Conservation (phyloP, 92 coral and sea anemone species). For the Blastomussa wellsi region DNA sequence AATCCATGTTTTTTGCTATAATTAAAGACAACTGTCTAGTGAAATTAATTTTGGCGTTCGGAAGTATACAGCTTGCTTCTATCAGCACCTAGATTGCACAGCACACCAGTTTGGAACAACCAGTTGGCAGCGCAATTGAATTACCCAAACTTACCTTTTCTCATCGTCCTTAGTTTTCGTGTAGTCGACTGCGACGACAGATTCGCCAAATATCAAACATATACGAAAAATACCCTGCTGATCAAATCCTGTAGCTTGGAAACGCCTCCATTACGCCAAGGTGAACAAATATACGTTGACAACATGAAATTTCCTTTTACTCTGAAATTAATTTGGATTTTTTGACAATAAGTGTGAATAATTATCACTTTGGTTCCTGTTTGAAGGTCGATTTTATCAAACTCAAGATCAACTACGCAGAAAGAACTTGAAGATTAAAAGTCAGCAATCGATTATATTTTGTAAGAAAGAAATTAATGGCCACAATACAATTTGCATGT, state of each 20-base stretch:
- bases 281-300: conserved; percentile 10
- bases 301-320: conserved; percentile 3
- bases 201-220: conserved; percentile 7
- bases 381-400: background rate
- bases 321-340: conserved; percentile 8
- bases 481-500: conserved; percentile 6
- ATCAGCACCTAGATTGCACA: background rate
- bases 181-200: background rate
- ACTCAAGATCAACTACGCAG: background rate
- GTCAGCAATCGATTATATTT: conserved; percentile 13
- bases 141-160: conserved; percentile 16
- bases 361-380: conserved; percentile 9
- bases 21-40: background rate
- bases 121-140: background rate
- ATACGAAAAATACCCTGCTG: conserved; percentile 17
- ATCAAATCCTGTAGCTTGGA: conserved; percentile 16
- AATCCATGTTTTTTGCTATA: background rate
- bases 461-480: background rate
- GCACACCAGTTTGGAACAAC: background rate
- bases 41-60: background rate
- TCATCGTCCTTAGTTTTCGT: conserved; percentile 7
- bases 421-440: background rate
- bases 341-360: conserved; percentile 11
- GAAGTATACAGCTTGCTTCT: background rate
- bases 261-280: conserved; percentile 26